Percentiles rank a stretch among this genome's conserved stretches.
These are phyloP conservation scores for Oasisia sp. DNA, from an alignment of 2,888 invertebrate species.

Conservation along the genomic window DNA sequence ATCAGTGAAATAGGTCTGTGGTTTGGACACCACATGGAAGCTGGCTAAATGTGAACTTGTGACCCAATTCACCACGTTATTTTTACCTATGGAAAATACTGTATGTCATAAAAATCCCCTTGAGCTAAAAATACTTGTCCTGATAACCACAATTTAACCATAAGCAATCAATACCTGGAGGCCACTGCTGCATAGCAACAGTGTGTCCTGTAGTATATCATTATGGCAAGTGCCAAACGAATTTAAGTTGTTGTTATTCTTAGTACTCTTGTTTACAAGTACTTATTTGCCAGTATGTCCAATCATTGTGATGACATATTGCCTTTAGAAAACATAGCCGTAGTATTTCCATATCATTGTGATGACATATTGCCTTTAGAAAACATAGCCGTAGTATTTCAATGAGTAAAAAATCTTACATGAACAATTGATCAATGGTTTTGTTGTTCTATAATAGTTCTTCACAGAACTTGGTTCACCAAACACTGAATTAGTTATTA, in stretches of 20 bases:
- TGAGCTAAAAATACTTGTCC: constrained; percentile 1
- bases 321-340: too few relatives aligned
- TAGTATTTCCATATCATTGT: too few relatives aligned
- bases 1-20: too few relatives aligned
- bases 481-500: too few relatives aligned
- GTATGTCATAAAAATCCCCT: background rate
- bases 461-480: too few relatives aligned
- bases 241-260: background rate
- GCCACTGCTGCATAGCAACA: background rate
- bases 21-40: background rate
- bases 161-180: background rate
- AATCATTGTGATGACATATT: too few relatives aligned
- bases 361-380: too few relatives aligned
- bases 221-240: background rate
- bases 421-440: too few relatives aligned
- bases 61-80: background rate
- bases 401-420: too few relatives aligned
- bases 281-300: too few relatives aligned
- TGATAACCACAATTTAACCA: background rate
- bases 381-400: too few relatives aligned
- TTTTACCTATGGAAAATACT: background rate
- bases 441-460: too few relatives aligned
- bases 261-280: background rate
- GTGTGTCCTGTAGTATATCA: background rate
- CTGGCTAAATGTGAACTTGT: background rate